A percentile compares a stretch with the other conserved stretches of the same genome.
Conservation (phyloP, 2,113 vertebrate genomes). For the Gallinago paraguaiae region DNA sequence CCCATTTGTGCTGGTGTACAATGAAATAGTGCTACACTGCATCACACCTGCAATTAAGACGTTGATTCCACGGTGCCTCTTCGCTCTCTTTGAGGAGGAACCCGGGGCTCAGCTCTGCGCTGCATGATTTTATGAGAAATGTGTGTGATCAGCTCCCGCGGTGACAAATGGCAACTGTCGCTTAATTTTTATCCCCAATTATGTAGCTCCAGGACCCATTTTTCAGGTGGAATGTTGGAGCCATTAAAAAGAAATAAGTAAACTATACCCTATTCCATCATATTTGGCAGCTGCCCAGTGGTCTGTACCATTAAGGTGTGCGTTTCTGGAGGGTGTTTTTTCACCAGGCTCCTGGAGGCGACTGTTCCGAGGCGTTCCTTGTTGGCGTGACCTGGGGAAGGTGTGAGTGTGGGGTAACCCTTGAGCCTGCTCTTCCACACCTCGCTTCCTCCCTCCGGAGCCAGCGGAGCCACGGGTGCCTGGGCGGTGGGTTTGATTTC, state of each 20-base stretch:
- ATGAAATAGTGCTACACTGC: accelerated
- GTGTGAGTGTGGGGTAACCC: not conserved
- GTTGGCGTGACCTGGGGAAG: not conserved
- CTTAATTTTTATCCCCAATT: slow-evolving; percentile 83
- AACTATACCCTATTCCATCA: slow-evolving; percentile 77
- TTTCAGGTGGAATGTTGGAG: slow-evolving; percentile 78
- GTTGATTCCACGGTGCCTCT: not conserved
- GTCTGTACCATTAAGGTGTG: slow-evolving; percentile 70
- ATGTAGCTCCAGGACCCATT: slow-evolving; percentile 77
- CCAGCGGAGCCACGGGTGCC: not conserved
- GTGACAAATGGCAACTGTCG: slow-evolving; percentile 79
- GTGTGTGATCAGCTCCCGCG: slow-evolving; percentile 55
- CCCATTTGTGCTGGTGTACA: accelerated
- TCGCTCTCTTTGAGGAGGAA: not conserved
- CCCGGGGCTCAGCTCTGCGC: not conserved
- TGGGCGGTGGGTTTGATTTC: accelerated
- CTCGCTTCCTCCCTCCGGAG: not conserved
- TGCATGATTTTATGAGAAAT: slow-evolving; percentile 14
- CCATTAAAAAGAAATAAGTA: slow-evolving; percentile 83
- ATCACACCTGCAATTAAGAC: accelerated
- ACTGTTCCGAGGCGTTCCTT: slow-evolving; percentile 15
- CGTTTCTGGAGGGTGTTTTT: slow-evolving; percentile 68
- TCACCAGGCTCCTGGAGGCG: slow-evolving; percentile 27
- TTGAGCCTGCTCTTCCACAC: not conserved
- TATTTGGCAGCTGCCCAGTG: slow-evolving; percentile 77